Percentiles rank a stretch among this genome's conserved stretches.
phyloP scores from a whole-genome alignment of 2,113 vertebrate species.

The Sus scrofa region T2T-Sscrofa CM000814.6:104570001-104570500 shows the following conservation, averaged over 20 bases:
- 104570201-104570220: background rate
- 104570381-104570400: background rate
- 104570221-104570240: background rate
- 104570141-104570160: background rate
- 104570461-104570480: background rate
- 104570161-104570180: background rate
- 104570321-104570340: constrained; percentile 20
- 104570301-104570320: constrained; percentile 28
- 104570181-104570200: background rate
- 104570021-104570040: background rate
- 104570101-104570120: background rate
- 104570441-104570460: background rate
- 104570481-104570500: background rate
- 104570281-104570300: background rate
- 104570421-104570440: background rate
- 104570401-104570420: background rate
- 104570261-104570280: background rate
- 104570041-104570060: background rate
- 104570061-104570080: background rate
- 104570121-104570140: background rate
- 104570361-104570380: constrained; percentile 61
- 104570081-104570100: background rate
- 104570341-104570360: constrained; percentile 57
- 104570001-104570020: background rate
- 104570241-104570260: background rate